Percentiles rank a stretch among this genome's conserved stretches.
Conservation (phyloP, 2,888 invertebrate species). For the Sphaerophoria taeniata region DNA sequence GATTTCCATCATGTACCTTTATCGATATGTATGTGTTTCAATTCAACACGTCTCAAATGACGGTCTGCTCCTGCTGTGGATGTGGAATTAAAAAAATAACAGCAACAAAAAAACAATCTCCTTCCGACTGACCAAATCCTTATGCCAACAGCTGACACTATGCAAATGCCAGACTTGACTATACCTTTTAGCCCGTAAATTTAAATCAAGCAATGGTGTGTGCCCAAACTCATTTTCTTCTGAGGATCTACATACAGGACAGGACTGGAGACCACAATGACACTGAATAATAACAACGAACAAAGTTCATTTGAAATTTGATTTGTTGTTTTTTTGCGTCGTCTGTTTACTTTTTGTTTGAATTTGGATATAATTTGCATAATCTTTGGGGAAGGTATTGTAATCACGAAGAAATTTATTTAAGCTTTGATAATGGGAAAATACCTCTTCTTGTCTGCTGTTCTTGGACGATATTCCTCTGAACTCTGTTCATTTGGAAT, state of each 20-base stretch:
- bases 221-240: background rate
- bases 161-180: slow-evolving; percentile 50
- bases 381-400: background rate
- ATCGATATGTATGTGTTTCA: too few relatives aligned
- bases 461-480: too few relatives aligned
- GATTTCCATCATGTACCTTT: too few relatives aligned
- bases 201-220: slow-evolving; percentile 5
- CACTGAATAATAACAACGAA: slow-evolving; percentile 18
- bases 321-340: background rate
- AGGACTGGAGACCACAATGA: background rate
- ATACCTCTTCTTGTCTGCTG: background rate
- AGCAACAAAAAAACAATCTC: slow-evolving; percentile 7
- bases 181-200: slow-evolving; percentile 50
- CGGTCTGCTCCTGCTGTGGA: background rate
- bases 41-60: slow-evolving; percentile 32
- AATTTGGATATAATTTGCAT: background rate
- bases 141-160: slow-evolving; percentile 51
- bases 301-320: slow-evolving; percentile 16
- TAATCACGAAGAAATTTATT: slow-evolving; percentile 10
- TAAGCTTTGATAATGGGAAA: background rate
- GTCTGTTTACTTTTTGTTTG: background rate
- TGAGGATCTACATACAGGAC: background rate
- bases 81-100: background rate
- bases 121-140: slow-evolving; percentile 59
- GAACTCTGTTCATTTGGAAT: too few relatives aligned